Evolutionary conservation across 2,888 invertebrate species (phyloP), one percentile per base, ranked within the genome.

Genomic region (Isoperla grammatica): DNA sequence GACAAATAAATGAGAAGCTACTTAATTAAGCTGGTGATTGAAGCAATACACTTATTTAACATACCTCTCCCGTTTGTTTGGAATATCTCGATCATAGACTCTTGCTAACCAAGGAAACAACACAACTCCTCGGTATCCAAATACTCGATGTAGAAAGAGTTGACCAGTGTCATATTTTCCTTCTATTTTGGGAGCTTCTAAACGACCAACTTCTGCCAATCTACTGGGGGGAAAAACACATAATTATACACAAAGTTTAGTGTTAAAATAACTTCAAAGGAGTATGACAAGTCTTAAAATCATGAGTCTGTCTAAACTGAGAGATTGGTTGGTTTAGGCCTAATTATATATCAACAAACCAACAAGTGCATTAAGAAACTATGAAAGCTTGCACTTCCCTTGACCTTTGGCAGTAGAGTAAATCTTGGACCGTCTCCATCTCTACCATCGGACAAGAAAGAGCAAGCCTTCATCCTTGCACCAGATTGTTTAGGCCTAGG

Each of bases 111-210:
- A 98, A 1, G 98, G 96, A 73, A 98, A 98, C 55, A 99, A 79
- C 60, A 98, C 87, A 12, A 99, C 95, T 3, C 98, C 98, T 68
- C 98, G 82, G 74, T 99, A 99, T 13, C 97, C 97, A 75, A 99
- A 99, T 15, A 98, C 90, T 70, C 92, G 85, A 73, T 99, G 99
- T 56, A 99, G 79, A 74, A 99, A 96, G 63, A 97, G 78, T 76
- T 96, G 96, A 9, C 97, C 97, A 2, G 96, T 95, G 70, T 94
- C 92, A 78, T 97, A 97, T 78, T 94, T 92, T 45, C 92, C 92
- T 65, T 88, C 82, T 59, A 86, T 74, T 78, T 93, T 95, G 39
- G 93, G 92, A 37, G 85, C 76, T 76, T 95, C 92, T 68, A 97
- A 78, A 72, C 90, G 88, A 13, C 97, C 97, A 65, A 97, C 95